Conservation (phyloP, 2,888 invertebrate genomes). For the Macrophya alboannulata region DNA sequence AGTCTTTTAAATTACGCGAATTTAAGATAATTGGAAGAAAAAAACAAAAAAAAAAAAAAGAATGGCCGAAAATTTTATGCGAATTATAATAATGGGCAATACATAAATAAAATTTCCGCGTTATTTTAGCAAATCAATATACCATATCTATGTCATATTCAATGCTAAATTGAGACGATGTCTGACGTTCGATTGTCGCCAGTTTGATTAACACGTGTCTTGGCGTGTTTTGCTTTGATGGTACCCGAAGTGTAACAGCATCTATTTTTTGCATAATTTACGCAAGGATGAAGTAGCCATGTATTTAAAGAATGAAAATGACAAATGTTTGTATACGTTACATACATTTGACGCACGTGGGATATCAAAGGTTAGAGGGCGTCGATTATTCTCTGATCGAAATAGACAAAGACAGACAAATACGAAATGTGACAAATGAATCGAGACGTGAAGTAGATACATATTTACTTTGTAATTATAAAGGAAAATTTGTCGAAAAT, state of each 20-base stretch:
- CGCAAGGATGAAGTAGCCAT: background rate
- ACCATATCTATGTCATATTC: background rate
- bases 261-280: background rate
- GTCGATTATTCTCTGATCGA: background rate
- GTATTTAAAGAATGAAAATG: background rate
- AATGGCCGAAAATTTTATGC: background rate
- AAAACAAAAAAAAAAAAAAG: background rate
- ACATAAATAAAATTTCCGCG: background rate
- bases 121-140: no score
- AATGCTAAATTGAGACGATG: background rate
- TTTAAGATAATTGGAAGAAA: background rate
- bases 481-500: background rate
- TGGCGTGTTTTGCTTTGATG: background rate
- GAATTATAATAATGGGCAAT: background rate
- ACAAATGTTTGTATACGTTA: background rate
- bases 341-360: background rate
- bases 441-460: background rate
- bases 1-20: background rate
- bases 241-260: background rate
- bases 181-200: background rate
- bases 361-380: background rate
- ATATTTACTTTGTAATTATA: background rate
- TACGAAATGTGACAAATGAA: background rate
- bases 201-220: background rate
- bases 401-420: background rate